Evolutionary conservation across 2,888 invertebrate species (phyloP).

Genomic region (Spilosoma lubricipeda): DNA sequence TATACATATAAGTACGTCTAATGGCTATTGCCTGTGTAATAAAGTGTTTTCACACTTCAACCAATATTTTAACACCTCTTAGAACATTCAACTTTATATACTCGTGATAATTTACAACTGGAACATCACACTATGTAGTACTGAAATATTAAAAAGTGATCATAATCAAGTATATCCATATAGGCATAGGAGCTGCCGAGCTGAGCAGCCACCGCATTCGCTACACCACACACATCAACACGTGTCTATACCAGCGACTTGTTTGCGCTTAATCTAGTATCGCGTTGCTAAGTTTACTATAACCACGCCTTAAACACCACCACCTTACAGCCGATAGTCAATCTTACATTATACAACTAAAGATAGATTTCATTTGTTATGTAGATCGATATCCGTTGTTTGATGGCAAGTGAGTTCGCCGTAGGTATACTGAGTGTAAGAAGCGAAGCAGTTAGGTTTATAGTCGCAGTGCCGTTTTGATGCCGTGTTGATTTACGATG

Average conservation of each 20-base stretch:
- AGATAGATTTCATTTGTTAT: slow-evolving; percentile 18
- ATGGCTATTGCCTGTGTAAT: not conserved
- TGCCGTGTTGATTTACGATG: slow-evolving; percentile 26
- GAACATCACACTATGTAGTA: not conserved
- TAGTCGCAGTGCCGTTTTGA: slow-evolving; percentile 21
- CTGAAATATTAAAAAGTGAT: not conserved
- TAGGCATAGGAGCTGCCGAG: not conserved
- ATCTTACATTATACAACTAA: not conserved
- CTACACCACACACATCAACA: slow-evolving; percentile 44
- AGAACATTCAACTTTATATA: not conserved
- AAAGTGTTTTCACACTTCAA: not conserved
- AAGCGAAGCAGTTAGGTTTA: slow-evolving; percentile 52
- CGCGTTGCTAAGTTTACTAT: slow-evolving; percentile 48
- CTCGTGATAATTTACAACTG: not conserved
- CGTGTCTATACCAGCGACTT: slow-evolving; percentile 56
- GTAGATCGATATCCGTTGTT: not conserved
- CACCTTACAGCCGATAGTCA: not conserved
- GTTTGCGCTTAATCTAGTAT: slow-evolving; percentile 64
- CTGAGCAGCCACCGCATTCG: slow-evolving; percentile 19
- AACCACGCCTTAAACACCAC: slow-evolving; percentile 16
- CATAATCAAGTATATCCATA: not conserved
- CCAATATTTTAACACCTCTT: not conserved
- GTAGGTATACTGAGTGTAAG: slow-evolving; percentile 53
- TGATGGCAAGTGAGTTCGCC: slow-evolving; percentile 39
- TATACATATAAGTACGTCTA: not conserved